Base-by-base conservation (phyloP, 2,113 vertebrate genomes). In the Prunella fulvescens region DNA sequence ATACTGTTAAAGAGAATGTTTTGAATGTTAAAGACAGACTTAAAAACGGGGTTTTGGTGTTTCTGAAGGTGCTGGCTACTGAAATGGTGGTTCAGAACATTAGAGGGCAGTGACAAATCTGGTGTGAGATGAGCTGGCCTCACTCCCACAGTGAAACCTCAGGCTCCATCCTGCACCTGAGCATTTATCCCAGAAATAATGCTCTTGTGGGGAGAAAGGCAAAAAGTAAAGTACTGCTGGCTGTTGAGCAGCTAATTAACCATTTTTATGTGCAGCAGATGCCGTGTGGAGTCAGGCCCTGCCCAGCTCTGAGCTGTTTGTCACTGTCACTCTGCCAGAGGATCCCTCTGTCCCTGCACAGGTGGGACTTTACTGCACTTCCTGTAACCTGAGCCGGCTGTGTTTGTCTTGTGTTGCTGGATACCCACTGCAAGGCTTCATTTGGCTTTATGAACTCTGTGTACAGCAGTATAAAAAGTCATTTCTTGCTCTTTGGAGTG, bases 221-320 rank as follows among this genome's bases (percentile, higher is more conserved):
- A 5, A 17, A 12, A 12, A 29, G 13, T 22, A 9, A 54, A 15
- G 40, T 29, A 3, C 23, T 72, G 80, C 81, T 90, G 48, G 58
- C 88, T 73, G 60, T 57, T 90, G 8, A 71, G 94, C 84, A 92
- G 91, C 47, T 89, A 92, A 71, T 96, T 31, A 66, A 92, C 18
- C 79, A 17, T 37, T 87, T 88, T 78, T 74, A 19, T 85, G 82
- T 77, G 70, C 79, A 95, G 84, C 91, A 96, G 93, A 81, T 94
- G 92, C 93, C 25, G 65, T 33, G 18, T 31, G 77, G 74, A 1
- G 4, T 53, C 78, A 69, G 44, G n/a, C 50, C 71, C 74, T 77
- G 58, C 48, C 72, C 93, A 12, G 48, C 83, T 60, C 64, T 17
- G 57, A 25, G 57, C 47, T 37, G 44, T 57, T 35, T 86, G 83